These are phyloP conservation scores for Oryzias javanicus DNA, from an alignment of 2,113 vertebrate species.

Conservation along the genomic window DNA sequence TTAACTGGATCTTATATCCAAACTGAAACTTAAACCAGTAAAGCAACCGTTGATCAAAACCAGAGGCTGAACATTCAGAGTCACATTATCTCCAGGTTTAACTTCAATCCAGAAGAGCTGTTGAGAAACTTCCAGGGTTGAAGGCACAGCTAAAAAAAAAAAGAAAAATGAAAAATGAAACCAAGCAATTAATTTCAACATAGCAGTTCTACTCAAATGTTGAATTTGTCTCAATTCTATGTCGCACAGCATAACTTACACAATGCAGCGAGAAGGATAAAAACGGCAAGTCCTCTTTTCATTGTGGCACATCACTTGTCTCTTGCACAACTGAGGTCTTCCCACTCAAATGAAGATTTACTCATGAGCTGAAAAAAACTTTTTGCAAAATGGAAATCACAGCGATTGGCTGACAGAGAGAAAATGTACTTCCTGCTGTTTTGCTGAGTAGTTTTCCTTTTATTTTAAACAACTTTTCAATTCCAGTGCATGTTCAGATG, in stretches of 20 bases:
- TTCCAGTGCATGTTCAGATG: too few relatives aligned
- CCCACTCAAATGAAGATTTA: conserved; percentile 22
- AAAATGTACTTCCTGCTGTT: conserved; percentile 26
- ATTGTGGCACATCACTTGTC: conserved; percentile 7
- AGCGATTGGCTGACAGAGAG: conserved; percentile 42
- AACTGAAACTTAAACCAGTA: conserved; percentile 38
- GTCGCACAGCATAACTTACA: conserved; percentile 33
- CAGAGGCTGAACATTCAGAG: conserved; percentile 10
- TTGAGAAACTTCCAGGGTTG: neutral
- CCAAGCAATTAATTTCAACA: neutral
- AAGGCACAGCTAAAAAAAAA: conserved; percentile 26
- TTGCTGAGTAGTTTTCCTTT: conserved; percentile 6
- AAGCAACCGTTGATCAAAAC: neutral
- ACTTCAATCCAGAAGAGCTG: conserved; percentile 21
- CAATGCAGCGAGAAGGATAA: conserved; percentile 30
- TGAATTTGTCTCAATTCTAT: neutral
- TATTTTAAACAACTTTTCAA: neutral
- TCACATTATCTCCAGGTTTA: conserved; percentile 25
- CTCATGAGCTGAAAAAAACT: neutral
- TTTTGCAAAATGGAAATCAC: neutral
- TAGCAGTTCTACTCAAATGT: neutral
- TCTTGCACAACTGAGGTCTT: conserved; percentile 22
- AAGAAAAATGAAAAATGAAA: conserved; percentile 14
- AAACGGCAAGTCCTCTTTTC: conserved; percentile 3
- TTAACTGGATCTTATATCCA: conserved; percentile 28